Base-by-base conservation (phyloP, 2,113 vertebrate species). In the Hipposideros armiger region DNA sequence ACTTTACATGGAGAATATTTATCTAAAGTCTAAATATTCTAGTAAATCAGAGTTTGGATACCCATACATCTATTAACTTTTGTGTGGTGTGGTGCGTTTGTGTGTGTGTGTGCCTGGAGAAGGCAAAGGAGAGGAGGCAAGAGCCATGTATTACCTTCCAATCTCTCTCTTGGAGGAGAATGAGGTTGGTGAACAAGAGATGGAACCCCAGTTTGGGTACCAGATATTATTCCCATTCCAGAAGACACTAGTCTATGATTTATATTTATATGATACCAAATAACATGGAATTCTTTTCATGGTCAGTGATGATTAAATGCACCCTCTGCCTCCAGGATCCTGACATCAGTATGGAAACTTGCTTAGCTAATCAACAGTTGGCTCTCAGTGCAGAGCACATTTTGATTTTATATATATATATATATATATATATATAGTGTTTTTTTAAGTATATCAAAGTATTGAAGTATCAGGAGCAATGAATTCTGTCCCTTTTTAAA, bases 21-120 rank as follows among this genome's bases (percentile, higher is more conserved):
- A 92, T 94, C 95, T 90, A 83, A 85, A 93, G 26, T 11, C 69
- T 95, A 81, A 90, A 87, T 36, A 52, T 73, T 81, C 69, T 58
- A 81, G 16, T 81, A 66, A 64, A 36, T 47, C 52, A 93, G 32
- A 91, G 7, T 90, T 83, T 80, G 28, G 40, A 66, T 90, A 72
- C 32, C 32, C 4, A 17, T 67, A 28, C 14, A 56, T 85, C 42
- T 36, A 66, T 81, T 84, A 70, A 83, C 45, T 77, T 74, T 74
- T 96, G 26, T 40, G 10, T 84, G 19, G 19, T 64, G 4, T 70
- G 42, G 9, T 45, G 40, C n/a, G 13, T 69, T 11, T 83, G 5
- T 74, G 16, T 54, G 54, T 77, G 19, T 77, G 19, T 9, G 42
- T 36, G 7, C 3, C 4, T 19, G 3, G 20, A 36, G 22, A 82